These are phyloP conservation scores for Sebastes wilsoni DNA, from an alignment of 2,797 vertebrate species.

Conservation along the genomic window DNA sequence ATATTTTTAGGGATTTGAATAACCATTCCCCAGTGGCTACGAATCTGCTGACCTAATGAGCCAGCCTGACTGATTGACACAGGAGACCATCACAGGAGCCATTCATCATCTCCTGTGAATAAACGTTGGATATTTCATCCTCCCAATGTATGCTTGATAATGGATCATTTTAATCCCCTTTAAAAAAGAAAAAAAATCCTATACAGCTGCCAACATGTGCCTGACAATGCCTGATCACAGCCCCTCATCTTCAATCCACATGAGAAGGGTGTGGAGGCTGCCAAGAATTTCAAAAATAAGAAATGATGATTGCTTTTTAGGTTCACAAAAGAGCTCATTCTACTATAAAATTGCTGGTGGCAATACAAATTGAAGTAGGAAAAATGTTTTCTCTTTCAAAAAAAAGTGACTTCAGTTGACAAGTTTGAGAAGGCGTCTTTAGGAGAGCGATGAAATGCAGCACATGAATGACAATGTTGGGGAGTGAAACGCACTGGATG, in stretches of 20 bases:
- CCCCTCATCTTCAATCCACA: conserved; percentile 32
- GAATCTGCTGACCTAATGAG: conserved; percentile 78
- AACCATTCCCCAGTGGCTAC: conserved; percentile 55
- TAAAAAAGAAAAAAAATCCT: conserved; percentile 16
- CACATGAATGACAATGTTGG: conserved; percentile 31
- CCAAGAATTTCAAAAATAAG: conserved; percentile 39
- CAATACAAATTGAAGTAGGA: conserved; percentile 31
- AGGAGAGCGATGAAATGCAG: conserved; percentile 34
- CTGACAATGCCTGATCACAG: conserved; percentile 42
- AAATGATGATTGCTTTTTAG: conserved; percentile 57
- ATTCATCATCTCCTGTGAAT: conserved; percentile 67
- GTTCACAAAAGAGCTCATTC: conserved; percentile 48
- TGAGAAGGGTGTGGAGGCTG: conserved; percentile 18
- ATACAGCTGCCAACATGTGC: conserved; percentile 22
- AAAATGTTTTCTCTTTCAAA: conserved; percentile 30
- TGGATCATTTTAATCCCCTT: conserved; percentile 64
- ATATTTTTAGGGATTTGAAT: conserved; percentile 74
- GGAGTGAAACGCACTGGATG: conserved; percentile 41
- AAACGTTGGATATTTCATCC: conserved; percentile 61
- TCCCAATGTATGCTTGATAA: conserved; percentile 50
- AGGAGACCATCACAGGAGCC: conserved; percentile 46
- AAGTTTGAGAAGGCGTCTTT: conserved; percentile 50
- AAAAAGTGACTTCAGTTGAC: conserved; percentile 43
- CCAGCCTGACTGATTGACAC: conserved; percentile 70
- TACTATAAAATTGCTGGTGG: conserved; percentile 47